Conservation (phyloP, 2,888 invertebrate species). For the Cynaeus angustus region DNA sequence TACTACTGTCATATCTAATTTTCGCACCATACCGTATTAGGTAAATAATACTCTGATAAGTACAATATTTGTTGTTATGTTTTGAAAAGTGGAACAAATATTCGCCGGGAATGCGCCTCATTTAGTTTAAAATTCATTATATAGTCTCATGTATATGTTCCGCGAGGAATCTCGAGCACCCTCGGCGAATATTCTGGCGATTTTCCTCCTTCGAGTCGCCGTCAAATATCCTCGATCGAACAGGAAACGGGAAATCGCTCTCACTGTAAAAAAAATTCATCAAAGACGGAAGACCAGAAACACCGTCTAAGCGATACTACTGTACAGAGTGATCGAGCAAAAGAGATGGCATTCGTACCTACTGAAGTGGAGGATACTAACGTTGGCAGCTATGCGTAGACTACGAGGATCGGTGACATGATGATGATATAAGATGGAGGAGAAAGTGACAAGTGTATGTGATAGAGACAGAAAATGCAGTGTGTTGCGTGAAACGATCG, state of each 20-base stretch:
- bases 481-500: constrained; percentile 33
- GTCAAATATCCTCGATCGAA: constrained; percentile 48
- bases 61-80: constrained; percentile 23
- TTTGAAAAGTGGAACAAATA: constrained; percentile 17
- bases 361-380: constrained; percentile 45
- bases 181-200: constrained; percentile 45
- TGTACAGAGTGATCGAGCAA: constrained; percentile 25
- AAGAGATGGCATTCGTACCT: constrained; percentile 49
- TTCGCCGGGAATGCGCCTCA: constrained; percentile 26
- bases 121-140: constrained; percentile 53
- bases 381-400: constrained; percentile 47
- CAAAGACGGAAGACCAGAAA: background rate
- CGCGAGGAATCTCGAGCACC: constrained; percentile 57
- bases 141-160: constrained; percentile 67
- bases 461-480: constrained; percentile 21
- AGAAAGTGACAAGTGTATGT: constrained; percentile 28
- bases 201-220: constrained; percentile 36
- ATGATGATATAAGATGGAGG: constrained; percentile 24
- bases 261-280: constrained; percentile 60
- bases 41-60: constrained; percentile 44
- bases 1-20: constrained; percentile 50
- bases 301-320: constrained; percentile 3
- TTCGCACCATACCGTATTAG: constrained; percentile 58
- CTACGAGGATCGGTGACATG: constrained; percentile 47
- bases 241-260: constrained; percentile 52